These are phyloP conservation scores for Capreolus pygargus DNA, from an alignment of 2,113 vertebrate genomes.

Conservation along the genomic window DNA sequence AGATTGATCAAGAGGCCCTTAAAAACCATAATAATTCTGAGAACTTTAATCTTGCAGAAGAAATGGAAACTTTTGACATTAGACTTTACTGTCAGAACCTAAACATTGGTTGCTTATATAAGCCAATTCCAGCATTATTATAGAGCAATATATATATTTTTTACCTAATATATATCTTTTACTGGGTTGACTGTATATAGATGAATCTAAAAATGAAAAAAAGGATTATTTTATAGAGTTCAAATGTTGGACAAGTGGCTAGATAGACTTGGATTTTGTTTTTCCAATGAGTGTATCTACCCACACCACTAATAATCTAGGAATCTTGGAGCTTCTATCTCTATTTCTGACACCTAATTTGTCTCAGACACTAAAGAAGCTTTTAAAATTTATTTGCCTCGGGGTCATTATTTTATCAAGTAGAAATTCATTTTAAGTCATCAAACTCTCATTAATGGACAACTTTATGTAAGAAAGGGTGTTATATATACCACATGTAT, in stretches of 20 bases:
- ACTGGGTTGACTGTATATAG: background rate
- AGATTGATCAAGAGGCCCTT: background rate
- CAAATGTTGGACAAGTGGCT: background rate
- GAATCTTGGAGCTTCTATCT: background rate
- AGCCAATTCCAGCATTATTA: background rate
- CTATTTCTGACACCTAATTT: background rate
- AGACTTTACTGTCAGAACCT: background rate
- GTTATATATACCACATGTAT: background rate
- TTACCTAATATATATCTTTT: background rate
- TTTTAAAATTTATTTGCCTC: background rate
- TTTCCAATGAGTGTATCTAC: background rate
- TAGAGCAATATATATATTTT: background rate
- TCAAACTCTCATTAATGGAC: background rate
- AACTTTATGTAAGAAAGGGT: background rate
- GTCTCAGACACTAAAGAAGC: background rate
- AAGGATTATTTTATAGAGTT: background rate
- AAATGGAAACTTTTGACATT: background rate
- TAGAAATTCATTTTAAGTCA: constrained; percentile 10
- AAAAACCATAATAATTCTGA: background rate
- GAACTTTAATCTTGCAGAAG: background rate
- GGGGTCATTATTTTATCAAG: background rate
- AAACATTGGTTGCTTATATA: background rate
- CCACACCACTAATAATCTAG: background rate
- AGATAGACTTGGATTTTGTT: background rate
- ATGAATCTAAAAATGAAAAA: background rate